Conservation (phyloP, 2,797 vertebrate species). For the Cheirogaleus major region DNA sequence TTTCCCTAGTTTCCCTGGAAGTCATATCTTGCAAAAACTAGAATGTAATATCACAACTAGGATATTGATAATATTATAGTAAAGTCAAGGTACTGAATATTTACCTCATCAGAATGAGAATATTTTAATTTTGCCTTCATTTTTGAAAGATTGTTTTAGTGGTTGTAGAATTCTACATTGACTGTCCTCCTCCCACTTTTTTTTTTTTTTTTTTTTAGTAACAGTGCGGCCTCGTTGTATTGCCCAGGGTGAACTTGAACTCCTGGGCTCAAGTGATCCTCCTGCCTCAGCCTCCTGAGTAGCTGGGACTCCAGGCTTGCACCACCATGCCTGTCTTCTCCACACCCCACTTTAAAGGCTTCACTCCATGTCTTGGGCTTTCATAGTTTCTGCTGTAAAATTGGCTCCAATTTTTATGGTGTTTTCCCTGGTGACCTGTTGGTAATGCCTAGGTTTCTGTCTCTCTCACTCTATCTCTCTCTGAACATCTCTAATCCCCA, state of each 20-base stretch:
- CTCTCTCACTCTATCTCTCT: neutral
- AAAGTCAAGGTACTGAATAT: neutral
- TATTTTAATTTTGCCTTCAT: neutral
- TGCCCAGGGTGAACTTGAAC: neutral
- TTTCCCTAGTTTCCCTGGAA: neutral
- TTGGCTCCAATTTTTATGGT: neutral
- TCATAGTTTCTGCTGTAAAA: neutral
- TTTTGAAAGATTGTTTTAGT: neutral
- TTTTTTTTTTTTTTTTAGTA: neutral
- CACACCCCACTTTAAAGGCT: neutral
- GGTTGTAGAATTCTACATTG: neutral
- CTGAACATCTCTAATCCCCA: too few relatives aligned
- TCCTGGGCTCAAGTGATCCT: neutral
- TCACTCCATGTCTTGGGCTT: neutral
- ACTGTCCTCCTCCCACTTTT: neutral
- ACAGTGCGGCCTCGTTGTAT: neutral
- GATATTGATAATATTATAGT: neutral
- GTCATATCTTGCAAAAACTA: neutral
- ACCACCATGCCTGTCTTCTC: neutral
- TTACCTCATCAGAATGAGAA: neutral
- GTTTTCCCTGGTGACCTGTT: neutral
- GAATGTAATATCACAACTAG: neutral
- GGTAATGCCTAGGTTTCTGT: neutral
- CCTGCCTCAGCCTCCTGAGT: neutral
- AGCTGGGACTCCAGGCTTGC: neutral